These are phyloP conservation scores for Tetramorium simillimum DNA, from an alignment of 1,140 invertebrate genomes.

Conservation along the genomic window DNA sequence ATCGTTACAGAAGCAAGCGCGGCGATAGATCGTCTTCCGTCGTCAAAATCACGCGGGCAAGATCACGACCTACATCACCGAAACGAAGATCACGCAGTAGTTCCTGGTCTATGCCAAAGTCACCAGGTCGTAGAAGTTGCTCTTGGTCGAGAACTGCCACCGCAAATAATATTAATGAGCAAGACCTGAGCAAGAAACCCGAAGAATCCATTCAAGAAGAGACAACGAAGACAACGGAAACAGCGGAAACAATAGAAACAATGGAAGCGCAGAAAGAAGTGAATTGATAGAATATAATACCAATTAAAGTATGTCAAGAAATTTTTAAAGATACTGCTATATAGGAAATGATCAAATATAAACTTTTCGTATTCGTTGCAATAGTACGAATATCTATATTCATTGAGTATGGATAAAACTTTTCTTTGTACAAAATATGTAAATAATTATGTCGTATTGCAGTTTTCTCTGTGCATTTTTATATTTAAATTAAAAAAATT, in stretches of 20 bases:
- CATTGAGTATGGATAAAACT: neutral
- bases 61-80: conserved; percentile 72
- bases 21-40: conserved; percentile 63
- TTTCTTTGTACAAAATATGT: conserved; percentile 16
- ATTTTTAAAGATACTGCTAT: neutral
- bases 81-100: conserved; percentile 79
- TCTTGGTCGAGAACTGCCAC: conserved; percentile 80
- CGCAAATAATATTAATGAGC: conserved; percentile 25
- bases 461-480: conserved; percentile 6
- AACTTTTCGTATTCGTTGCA: neutral
- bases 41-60: conserved; percentile 76
- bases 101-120: conserved; percentile 82
- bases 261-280: neutral
- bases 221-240: neutral
- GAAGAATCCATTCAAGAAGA: conserved; percentile 12
- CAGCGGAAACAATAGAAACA: neutral
- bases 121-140: conserved; percentile 78
- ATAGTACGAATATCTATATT: neutral
- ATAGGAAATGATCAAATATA: neutral
- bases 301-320: neutral
- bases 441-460: conserved; percentile 6
- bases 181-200: conserved; percentile 28
- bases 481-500: neutral
- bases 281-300: conserved; percentile 6
- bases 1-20: conserved; percentile 64